Evolutionary conservation across 1,140 invertebrate genomes (phyloP).

Genomic region (Pogonomyrmex californicus): DNA sequence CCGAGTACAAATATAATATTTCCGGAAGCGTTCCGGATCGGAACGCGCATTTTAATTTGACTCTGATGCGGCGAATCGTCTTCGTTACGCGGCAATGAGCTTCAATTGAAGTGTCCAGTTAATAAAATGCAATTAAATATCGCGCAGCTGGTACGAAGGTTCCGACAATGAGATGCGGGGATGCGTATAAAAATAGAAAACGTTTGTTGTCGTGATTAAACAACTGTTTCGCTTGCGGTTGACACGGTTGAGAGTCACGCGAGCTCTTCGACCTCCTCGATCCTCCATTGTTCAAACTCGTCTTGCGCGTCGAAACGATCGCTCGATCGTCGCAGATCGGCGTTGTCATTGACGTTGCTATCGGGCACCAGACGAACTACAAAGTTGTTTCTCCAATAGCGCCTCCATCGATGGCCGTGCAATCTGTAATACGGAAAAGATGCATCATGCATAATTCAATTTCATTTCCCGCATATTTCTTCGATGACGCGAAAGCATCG

Average conservation of each 20-base stretch:
- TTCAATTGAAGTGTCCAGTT: constrained; percentile 63
- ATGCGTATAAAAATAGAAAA: background rate
- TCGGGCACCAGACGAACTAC: constrained; percentile 82
- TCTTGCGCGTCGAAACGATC: constrained; percentile 21
- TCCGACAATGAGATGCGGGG: background rate
- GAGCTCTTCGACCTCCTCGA: constrained; percentile 62
- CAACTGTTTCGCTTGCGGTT: background rate
- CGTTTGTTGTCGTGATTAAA: constrained; percentile 19
- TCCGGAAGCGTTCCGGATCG: background rate
- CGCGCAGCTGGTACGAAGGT: constrained; percentile 34
- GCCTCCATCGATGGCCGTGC: constrained; percentile 83
- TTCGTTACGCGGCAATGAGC: constrained; percentile 45
- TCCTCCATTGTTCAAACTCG: constrained; percentile 15
- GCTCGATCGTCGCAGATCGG: constrained; percentile 29
- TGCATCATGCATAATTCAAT: background rate
- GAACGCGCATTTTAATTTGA: constrained; percentile 1
- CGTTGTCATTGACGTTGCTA: constrained; percentile 1
- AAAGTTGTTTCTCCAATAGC: constrained; percentile 84
- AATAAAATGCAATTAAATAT: constrained; percentile 75
- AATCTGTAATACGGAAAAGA: constrained; percentile 75
- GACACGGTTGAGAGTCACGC: constrained; percentile 36
- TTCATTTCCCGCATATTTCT: background rate
- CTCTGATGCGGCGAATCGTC: constrained; percentile 26
- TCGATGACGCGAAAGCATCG: background rate
- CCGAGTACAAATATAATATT: background rate